Percentiles rank a stretch among this genome's conserved stretches.
Conservation (phyloP, 2,797 vertebrate species). For the Spea hammondii region DNA sequence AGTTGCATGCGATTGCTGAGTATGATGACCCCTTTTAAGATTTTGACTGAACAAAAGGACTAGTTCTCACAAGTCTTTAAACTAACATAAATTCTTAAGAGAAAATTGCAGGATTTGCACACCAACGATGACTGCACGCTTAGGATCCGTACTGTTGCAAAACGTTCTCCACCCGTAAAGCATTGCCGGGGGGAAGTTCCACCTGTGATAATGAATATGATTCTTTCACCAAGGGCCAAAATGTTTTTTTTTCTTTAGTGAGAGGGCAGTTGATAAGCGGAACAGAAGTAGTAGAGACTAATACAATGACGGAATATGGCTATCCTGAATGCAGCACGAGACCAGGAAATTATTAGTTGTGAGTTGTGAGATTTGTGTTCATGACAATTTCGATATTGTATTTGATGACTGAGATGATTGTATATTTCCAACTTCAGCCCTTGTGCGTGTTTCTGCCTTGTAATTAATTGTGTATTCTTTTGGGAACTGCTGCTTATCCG, state of each 20-base stretch:
- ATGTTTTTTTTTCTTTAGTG: too few relatives aligned
- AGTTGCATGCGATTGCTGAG: too few relatives aligned
- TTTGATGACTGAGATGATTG: too few relatives aligned
- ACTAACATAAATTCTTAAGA: background rate
- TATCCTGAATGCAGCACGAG: too few relatives aligned
- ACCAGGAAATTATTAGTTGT: too few relatives aligned
- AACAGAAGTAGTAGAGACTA: too few relatives aligned
- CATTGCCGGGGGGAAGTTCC: background rate
- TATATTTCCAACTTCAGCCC: background rate
- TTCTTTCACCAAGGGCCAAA: background rate
- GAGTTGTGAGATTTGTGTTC: too few relatives aligned
- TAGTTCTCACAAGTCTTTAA: background rate
- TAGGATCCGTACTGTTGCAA: background rate
- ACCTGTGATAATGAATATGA: background rate
- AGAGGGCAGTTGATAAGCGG: too few relatives aligned
- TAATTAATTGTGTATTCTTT: constrained; percentile 17
- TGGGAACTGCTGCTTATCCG: background rate
- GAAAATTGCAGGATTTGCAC: background rate
- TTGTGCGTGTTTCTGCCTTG: background rate
- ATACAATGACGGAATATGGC: too few relatives aligned
- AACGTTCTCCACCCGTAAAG: background rate
- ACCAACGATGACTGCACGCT: background rate
- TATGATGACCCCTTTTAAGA: background rate
- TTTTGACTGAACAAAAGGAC: background rate
- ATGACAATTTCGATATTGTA: too few relatives aligned